A percentile compares a stretch with the other conserved stretches of the same genome.
Evolutionary conservation across 2,888 invertebrate species (phyloP).

Genomic region (Pachliopta kotzebuea): DNA sequence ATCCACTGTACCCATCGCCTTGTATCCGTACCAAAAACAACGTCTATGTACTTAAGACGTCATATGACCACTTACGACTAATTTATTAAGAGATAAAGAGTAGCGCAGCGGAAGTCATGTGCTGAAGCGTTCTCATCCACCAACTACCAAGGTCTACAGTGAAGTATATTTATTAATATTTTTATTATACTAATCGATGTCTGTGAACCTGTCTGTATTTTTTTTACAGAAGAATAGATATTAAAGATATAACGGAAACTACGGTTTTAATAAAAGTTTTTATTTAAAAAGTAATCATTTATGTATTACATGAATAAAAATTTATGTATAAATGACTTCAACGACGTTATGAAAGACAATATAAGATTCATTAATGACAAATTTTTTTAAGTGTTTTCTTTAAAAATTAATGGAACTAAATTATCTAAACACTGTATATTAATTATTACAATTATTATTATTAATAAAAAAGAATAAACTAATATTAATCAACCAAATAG

Average conservation of each 20-base stretch:
- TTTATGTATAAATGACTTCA: constrained; percentile 9
- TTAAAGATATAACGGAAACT: too few relatives aligned
- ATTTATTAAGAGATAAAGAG: constrained; percentile 42
- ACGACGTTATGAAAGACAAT: not conserved
- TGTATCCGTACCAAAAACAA: constrained; percentile 36
- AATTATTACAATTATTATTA: too few relatives aligned
- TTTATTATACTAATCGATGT: not conserved
- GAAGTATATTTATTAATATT: not conserved
- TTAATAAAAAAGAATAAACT: too few relatives aligned
- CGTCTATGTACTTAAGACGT: constrained; percentile 36
- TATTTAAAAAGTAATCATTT: too few relatives aligned
- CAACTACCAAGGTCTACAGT: not conserved
- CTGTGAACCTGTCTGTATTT: too few relatives aligned
- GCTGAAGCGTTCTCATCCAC: constrained; percentile 22
- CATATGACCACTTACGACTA: constrained; percentile 38
- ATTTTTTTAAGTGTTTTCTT: not conserved
- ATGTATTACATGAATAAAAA: not conserved
- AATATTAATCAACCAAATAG: too few relatives aligned
- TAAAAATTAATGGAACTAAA: not conserved
- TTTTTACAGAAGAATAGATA: too few relatives aligned
- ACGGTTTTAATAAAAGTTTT: too few relatives aligned
- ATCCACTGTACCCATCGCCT: constrained; percentile 29
- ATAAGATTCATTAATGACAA: not conserved
- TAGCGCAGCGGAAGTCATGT: constrained; percentile 24
- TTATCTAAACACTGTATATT: not conserved